A percentile compares a stretch with the other conserved stretches of the same genome.
These are phyloP conservation scores for Garrulus glandarius DNA, from an alignment of 2,797 vertebrate genomes.

Conservation along the genomic window DNA sequence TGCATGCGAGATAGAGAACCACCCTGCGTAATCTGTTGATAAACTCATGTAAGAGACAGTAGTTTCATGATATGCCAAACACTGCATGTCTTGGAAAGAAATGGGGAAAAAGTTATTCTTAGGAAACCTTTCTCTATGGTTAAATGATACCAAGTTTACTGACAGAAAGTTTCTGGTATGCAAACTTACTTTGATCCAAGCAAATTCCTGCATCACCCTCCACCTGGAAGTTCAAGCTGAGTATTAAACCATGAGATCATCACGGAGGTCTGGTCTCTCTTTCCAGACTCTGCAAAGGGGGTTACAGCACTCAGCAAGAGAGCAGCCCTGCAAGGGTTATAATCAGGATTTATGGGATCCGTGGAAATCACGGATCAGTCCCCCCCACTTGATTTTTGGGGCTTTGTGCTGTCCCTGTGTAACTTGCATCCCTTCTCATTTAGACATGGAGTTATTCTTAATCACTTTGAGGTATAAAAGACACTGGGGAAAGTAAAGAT, in stretches of 20 bases:
- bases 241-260: neutral
- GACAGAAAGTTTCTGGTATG: neutral
- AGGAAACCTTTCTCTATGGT: neutral
- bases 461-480: neutral
- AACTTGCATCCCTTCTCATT: neutral
- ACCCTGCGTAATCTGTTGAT: neutral
- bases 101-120: neutral
- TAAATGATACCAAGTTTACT: neutral
- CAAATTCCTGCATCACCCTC: neutral
- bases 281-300: neutral
- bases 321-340: neutral
- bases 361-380: neutral
- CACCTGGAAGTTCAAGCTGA: neutral
- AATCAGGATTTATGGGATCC: neutral
- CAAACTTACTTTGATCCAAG: neutral
- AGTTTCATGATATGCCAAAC: neutral
- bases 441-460: neutral
- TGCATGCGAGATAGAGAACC: neutral
- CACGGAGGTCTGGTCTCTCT: neutral
- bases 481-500: neutral
- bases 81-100: neutral
- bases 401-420: neutral
- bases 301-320: neutral
- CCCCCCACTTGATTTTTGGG: accelerated
- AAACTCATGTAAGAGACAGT: neutral